Evolutionary conservation across 2,797 vertebrate species (phyloP), one percentile per base, ranked within the genome.

Genomic region (Sebastes kiyomatsui): DNA sequence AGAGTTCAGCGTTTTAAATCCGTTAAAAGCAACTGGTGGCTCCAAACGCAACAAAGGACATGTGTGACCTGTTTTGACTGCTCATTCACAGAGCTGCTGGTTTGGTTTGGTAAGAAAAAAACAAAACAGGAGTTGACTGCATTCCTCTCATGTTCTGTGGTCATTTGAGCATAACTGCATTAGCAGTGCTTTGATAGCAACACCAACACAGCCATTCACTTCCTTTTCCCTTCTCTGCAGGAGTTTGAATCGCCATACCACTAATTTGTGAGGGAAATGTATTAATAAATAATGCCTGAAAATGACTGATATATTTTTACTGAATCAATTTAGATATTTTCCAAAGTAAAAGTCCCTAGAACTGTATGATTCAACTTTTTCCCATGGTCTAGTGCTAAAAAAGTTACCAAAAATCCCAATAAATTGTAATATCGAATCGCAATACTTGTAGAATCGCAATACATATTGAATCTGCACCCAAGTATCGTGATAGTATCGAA

Each of bases 121-220:
- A 76, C 35, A 80, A 76, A 71, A 71, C 38, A 80, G 64, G 46
- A 33, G 77, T 33, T 42, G 42, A 77, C 85, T 82, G 83, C 93
- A 95, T 96, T 93, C 94, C 92, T 88, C 55, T 83, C 86, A 70
- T 92, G 79, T 81, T 80, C 71, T 35, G 79, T 72, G 90, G 73
- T 88, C 86, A 90, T 92, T 87, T 83, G 80, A 94, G 90, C 90
- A 78, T 81, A 86, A 89, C 55, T 75, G 76, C 77, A 76, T 91
- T 82, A 87, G 77, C 80, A 65, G 68, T 1, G 80, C 84, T 94
- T 93, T 88, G 88, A 89, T 79, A 87, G 75, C 64, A 84, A 77
- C 76, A 83, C 33, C 81, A 87, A 90, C 28, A 75, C 32, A 38
- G 68, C 52, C 78, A 46, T 73, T 61, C 72, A 58, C 70, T 79